Evolutionary conservation across 1,140 invertebrate genomes (phyloP).

Genomic region (Drosophila aff.): DNA sequence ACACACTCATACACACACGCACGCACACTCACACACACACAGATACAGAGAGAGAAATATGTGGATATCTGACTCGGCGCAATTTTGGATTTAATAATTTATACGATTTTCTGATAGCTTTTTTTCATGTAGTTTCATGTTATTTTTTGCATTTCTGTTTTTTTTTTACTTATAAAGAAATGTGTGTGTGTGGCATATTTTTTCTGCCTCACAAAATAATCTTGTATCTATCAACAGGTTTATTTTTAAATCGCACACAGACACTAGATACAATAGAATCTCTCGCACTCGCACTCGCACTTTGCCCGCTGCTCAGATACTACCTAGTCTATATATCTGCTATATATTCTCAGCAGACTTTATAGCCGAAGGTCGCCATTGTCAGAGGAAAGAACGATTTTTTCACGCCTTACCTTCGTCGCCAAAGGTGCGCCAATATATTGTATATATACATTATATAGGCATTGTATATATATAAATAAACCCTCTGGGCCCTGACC

Average conservation of each 20-base stretch:
- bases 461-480: conserved; percentile 29
- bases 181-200: conserved; percentile 20
- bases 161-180: conserved; percentile 22
- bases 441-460: conserved; percentile 16
- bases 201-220: conserved; percentile 10
- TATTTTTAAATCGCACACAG: conserved; percentile 42
- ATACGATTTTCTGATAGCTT: background rate
- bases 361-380: conserved; percentile 42
- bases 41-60: conserved; percentile 18
- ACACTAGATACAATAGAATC: conserved; percentile 41
- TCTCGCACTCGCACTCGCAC: conserved; percentile 4
- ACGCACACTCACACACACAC: conserved; percentile 20
- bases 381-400: conserved; percentile 20
- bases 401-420: conserved; percentile 45
- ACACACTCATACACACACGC: conserved; percentile 25
- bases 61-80: conserved; percentile 31
- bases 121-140: background rate
- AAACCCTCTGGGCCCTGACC: conserved; percentile 14
- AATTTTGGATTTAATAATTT: conserved; percentile 25
- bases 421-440: conserved; percentile 36
- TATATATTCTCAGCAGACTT: conserved; percentile 1
- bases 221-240: conserved; percentile 52
- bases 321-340: background rate
- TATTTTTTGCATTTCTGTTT: background rate
- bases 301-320: conserved; percentile 1